Evolutionary conservation across 35 echinoderm and acorn worm species (phyloP).

Genomic region (Heliocidaris tuberculata): DNA sequence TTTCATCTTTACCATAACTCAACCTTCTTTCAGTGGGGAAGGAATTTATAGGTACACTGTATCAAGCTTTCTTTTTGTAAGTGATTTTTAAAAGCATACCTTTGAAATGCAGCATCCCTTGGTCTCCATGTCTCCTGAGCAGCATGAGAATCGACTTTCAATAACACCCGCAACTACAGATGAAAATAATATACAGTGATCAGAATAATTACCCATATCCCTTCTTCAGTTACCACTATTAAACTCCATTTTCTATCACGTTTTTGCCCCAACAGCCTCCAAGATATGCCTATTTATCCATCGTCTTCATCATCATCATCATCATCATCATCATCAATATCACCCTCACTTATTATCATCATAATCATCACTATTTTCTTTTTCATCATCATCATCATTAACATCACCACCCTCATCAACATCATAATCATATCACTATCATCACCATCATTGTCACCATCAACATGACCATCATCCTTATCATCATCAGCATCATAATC

Average conservation of each 20-base stretch:
- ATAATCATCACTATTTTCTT: background rate
- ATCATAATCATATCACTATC: background rate
- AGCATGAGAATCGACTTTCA: slow-evolving; percentile 86
- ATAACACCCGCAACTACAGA: slow-evolving; percentile 71
- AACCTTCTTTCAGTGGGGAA: too few relatives aligned
- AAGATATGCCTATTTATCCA: background rate
- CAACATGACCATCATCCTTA: background rate
- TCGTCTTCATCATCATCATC: background rate
- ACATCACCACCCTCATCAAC: background rate
- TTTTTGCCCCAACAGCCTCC: too few relatives aligned
- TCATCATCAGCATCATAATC: background rate
- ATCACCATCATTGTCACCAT: background rate
- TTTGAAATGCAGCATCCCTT: slow-evolving; percentile 81
- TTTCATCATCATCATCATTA: background rate
- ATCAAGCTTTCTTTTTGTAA: background rate
- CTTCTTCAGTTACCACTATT: background rate
- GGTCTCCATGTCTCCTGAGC: slow-evolving; percentile 76
- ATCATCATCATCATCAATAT: background rate
- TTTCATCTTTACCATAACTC: too few relatives aligned
- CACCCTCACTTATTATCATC: background rate
- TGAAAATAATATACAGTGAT: background rate
- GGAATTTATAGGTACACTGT: too few relatives aligned
- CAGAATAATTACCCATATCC: background rate
- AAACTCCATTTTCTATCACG: too few relatives aligned
- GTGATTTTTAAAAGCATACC: slow-evolving; percentile 45